These are phyloP conservation scores for Petrolisthes manimaculis DNA, from an alignment of 2,888 invertebrate genomes.

Conservation along the genomic window DNA sequence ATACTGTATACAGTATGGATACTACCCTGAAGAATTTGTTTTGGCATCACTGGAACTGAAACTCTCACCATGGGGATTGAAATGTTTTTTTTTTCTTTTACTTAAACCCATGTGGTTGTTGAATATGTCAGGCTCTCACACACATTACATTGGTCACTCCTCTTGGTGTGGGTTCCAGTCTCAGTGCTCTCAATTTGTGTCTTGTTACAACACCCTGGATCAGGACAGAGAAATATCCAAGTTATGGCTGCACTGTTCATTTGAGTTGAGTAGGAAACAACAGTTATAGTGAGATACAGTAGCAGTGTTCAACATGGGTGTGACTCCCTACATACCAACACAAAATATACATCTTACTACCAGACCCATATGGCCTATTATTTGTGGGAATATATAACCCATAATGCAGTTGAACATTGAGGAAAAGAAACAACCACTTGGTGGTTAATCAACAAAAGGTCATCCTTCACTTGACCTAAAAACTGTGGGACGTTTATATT, in stretches of 20 bases:
- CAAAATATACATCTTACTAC: slow-evolving; percentile 63
- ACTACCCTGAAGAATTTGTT: no score
- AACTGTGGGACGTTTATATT: slow-evolving; percentile 58
- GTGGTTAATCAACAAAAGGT: slow-evolving; percentile 63
- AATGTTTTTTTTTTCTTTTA: no score
- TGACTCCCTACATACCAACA: slow-evolving; percentile 51
- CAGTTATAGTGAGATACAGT: slow-evolving; percentile 32
- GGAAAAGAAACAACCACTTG: slow-evolving; percentile 62
- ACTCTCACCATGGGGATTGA: no score
- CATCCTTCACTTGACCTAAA: slow-evolving; percentile 51
- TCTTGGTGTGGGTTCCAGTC: no score
- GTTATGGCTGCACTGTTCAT: not conserved
- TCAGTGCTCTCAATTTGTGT: no score
- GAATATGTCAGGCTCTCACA: no score
- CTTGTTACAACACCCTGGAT: no score
- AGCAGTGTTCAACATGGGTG: slow-evolving; percentile 56
- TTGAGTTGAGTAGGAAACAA: slow-evolving; percentile 39
- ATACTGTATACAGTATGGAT: no score
- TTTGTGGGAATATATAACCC: slow-evolving; percentile 49
- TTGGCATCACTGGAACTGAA: no score
- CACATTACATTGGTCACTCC: no score
- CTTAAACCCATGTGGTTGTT: no score
- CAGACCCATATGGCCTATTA: slow-evolving; percentile 38
- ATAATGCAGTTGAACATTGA: slow-evolving; percentile 55
- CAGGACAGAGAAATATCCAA: not conserved